Evolutionary conservation across 2,113 vertebrate genomes (phyloP).

Genomic region (Poecile atricapillus): DNA sequence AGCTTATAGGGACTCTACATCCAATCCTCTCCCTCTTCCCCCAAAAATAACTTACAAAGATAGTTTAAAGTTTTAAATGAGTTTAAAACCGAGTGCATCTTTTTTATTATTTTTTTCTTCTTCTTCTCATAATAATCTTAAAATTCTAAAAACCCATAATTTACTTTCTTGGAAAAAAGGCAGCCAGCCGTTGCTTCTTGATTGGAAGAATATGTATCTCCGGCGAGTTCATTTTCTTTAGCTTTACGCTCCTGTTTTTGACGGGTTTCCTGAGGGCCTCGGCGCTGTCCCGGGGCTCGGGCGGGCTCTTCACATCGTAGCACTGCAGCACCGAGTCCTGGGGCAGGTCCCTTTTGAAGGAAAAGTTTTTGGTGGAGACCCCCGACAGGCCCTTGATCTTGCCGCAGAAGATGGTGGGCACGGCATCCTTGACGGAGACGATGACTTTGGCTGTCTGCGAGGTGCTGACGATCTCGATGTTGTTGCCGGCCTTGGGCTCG

Average conservation of each 20-base stretch:
- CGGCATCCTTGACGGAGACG: constrained; percentile 93
- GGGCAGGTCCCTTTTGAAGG: constrained; percentile 90
- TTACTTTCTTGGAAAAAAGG: constrained; percentile 96
- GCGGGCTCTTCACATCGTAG: constrained; percentile 79
- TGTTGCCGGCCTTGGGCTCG: constrained; percentile 80
- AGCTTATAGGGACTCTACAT: constrained; percentile 69
- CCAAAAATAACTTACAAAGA: constrained; percentile 83
- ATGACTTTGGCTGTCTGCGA: constrained; percentile 96
- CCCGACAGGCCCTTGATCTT: constrained; percentile 96
- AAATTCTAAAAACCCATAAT: constrained; percentile 77
- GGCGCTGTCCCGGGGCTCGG: constrained; percentile 76
- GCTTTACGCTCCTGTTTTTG: constrained; percentile 92
- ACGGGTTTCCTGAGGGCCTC: constrained; percentile 86
- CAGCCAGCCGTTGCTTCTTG: constrained; percentile 96
- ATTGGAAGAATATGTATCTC: constrained; percentile 98
- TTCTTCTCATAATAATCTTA: constrained; percentile 71
- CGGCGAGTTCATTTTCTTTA: constrained; percentile 98
- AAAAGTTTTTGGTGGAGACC: constrained; percentile 98
- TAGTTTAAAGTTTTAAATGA: constrained; percentile 78
- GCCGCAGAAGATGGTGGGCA: constrained; percentile 93
- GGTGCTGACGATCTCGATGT: constrained; percentile 86
- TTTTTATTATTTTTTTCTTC: constrained; percentile 45
- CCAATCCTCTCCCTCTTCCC: constrained; percentile 49
- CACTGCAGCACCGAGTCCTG: constrained; percentile 86
- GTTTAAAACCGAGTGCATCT: constrained; percentile 80